phyloP scores from a whole-genome alignment of 2,797 vertebrate species.

The Corythornis leucogaster region DNA sequence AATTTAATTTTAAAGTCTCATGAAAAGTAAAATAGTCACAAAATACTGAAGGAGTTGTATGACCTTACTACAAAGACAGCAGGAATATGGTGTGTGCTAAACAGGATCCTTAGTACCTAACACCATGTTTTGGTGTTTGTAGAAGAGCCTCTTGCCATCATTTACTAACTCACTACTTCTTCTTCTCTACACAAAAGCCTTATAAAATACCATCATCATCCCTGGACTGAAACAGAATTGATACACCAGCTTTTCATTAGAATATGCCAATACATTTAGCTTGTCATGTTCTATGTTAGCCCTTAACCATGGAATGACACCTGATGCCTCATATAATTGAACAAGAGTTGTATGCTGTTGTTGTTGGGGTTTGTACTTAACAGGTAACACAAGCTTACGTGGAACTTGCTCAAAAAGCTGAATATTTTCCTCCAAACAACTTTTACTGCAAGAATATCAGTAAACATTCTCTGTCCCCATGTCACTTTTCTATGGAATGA shows the following conservation, averaged over 20 bases:
- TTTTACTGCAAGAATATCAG: background rate
- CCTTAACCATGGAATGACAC: background rate
- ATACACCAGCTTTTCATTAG: background rate
- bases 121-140: background rate
- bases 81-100: background rate
- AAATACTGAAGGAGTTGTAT: background rate
- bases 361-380: background rate
- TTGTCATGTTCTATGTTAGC: background rate
- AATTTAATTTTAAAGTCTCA: slow-evolving; percentile 10
- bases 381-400: background rate
- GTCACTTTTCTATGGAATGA: background rate
- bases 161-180: background rate
- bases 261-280: background rate
- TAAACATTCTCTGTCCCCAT: background rate
- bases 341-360: background rate
- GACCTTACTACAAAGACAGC: background rate
- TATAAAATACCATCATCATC: background rate
- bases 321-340: background rate
- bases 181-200: background rate
- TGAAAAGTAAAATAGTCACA: slow-evolving; percentile 17
- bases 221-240: background rate
- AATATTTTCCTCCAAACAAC: background rate
- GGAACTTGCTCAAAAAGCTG: background rate
- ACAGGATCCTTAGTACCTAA: background rate
- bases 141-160: background rate